These are phyloP conservation scores for Meda fulgida DNA, from an alignment of 2,797 vertebrate genomes.

Conservation along the genomic window DNA sequence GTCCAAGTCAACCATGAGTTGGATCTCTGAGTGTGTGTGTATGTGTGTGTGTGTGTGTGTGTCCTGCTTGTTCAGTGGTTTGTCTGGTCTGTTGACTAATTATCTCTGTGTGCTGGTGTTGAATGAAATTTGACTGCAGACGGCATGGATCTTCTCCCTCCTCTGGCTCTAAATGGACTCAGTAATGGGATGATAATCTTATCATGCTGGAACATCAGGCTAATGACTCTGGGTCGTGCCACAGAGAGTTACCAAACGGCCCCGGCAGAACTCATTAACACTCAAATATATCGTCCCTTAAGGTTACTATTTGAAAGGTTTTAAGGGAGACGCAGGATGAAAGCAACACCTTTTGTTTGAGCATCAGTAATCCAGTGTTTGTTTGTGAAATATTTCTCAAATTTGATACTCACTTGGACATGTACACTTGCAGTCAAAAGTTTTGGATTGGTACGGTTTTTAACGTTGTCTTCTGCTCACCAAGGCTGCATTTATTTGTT, in stretches of 20 bases:
- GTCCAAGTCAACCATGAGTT: constrained; percentile 6
- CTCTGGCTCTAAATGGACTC: constrained; percentile 73
- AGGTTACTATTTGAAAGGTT: neutral
- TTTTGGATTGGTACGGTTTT: no score
- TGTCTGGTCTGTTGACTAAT: constrained; percentile 63
- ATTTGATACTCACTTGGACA: no score
- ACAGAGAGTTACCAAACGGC: neutral
- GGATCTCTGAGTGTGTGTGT: neutral
- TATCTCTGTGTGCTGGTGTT: constrained; percentile 73
- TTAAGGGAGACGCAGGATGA: neutral
- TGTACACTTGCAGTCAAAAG: no score
- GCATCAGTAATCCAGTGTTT: no score
- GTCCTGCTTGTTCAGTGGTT: constrained; percentile 4
- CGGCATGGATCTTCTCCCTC: constrained; percentile 72
- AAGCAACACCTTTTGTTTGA: no score
- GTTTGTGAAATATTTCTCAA: no score
- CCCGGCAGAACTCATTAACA: neutral
- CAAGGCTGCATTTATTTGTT: no score
- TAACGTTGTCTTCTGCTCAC: no score
- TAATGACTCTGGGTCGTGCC: constrained; percentile 68
- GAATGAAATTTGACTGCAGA: constrained; percentile 80
- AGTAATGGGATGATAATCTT: constrained; percentile 78
- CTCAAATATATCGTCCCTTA: neutral
- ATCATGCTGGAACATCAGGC: constrained; percentile 72
- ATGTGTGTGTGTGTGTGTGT: neutral